phyloP scores from a whole-genome alignment of 2,888 invertebrate species.

The Gymnoscelis rufifasciata region DNA sequence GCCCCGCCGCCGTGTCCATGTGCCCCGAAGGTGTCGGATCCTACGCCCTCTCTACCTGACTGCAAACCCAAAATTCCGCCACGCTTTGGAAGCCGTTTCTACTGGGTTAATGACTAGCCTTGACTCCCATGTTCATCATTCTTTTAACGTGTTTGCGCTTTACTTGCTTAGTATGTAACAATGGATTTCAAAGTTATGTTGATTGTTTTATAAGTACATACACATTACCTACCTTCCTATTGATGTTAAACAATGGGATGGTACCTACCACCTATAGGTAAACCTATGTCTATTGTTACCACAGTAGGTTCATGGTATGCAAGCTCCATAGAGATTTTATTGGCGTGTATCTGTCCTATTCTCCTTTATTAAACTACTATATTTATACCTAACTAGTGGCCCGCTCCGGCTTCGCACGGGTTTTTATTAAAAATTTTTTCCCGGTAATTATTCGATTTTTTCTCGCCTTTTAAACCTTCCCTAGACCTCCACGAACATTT shows the following conservation, averaged over 20 bases:
- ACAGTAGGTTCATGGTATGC: too few relatives aligned
- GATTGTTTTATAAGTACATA: not conserved
- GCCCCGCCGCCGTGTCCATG: conserved; percentile 73
- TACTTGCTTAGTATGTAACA: not conserved
- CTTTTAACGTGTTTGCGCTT: not conserved
- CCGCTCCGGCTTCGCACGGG: too few relatives aligned
- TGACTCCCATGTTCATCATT: not conserved
- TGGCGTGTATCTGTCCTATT: too few relatives aligned
- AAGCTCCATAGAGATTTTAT: too few relatives aligned
- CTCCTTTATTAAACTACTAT: too few relatives aligned
- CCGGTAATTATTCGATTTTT: too few relatives aligned
- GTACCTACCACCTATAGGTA: not conserved
- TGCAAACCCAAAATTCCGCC: conserved; percentile 78
- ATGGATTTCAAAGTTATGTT: not conserved
- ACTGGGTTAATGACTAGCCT: conserved; percentile 65
- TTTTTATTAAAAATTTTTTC: too few relatives aligned
- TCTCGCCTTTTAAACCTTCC: too few relatives aligned
- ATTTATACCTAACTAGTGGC: too few relatives aligned
- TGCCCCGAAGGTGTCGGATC: conserved; percentile 80
- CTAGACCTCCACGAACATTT: too few relatives aligned
- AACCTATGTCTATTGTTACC: too few relatives aligned
- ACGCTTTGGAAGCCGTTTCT: conserved; percentile 81
- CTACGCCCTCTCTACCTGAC: conserved; percentile 82
- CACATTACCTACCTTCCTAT: too few relatives aligned
- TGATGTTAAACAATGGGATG: not conserved